Evolutionary conservation across 2,113 vertebrate genomes (phyloP).

Genomic region (Cephalopterus ornatus): DNA sequence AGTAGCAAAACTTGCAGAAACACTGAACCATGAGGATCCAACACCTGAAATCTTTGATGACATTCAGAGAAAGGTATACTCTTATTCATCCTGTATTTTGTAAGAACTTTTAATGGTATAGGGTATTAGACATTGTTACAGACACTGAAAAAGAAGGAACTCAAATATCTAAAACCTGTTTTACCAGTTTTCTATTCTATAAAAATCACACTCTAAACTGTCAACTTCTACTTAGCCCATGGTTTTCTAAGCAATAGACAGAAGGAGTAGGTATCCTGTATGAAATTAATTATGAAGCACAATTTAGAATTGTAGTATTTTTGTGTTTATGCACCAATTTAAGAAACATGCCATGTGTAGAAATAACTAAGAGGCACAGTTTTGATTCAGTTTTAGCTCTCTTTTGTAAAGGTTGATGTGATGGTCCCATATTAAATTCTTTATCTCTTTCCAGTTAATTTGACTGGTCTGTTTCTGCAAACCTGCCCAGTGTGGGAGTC

Average conservation of each 20-base stretch:
- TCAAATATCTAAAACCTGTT: neutral
- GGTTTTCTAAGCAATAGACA: neutral
- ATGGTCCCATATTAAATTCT: neutral
- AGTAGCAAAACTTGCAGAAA: constrained; percentile 86
- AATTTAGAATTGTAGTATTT: neutral
- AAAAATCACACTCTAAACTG: neutral
- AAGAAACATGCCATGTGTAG: neutral
- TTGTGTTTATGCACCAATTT: neutral
- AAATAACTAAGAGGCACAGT: neutral
- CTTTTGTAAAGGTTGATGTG: neutral
- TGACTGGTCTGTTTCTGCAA: neutral
- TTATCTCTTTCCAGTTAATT: neutral
- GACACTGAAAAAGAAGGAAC: neutral
- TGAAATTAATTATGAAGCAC: neutral
- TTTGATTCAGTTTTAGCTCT: neutral
- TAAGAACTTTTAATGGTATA: neutral
- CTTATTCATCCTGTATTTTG: neutral
- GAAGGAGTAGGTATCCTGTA: neutral
- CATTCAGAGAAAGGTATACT: constrained; percentile 90
- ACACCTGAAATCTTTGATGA: constrained; percentile 98
- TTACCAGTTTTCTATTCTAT: neutral
- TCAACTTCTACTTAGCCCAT: neutral
- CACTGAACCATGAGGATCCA: constrained; percentile 91
- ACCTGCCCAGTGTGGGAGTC: neutral
- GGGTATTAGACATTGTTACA: neutral